Conservation (phyloP, 2,888 invertebrate species). For the Troglohyphantes excavatus region DNA sequence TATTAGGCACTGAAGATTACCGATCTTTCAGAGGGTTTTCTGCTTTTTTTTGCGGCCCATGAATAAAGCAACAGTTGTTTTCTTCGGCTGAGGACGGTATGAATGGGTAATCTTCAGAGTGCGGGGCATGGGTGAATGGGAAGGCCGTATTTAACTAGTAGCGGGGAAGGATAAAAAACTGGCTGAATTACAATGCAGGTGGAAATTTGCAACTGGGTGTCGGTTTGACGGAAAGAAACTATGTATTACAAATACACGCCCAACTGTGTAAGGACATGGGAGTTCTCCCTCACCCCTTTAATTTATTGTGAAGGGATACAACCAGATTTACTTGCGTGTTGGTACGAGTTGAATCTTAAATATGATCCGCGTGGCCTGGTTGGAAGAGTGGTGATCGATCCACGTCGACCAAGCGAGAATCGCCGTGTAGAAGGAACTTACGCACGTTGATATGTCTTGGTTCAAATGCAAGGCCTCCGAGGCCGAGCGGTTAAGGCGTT, state of each 20-base stretch:
- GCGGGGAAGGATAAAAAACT: background rate
- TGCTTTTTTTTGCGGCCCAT: background rate
- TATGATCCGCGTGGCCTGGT: no score
- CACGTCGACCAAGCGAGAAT: no score
- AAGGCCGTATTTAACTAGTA: background rate
- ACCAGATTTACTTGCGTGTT: background rate
- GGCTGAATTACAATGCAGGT: background rate
- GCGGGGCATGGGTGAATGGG: no score
- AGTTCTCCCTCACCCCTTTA: background rate
- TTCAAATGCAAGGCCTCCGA: no score
- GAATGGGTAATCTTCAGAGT: conserved; percentile 3
- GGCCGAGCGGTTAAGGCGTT: no score
- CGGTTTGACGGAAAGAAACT: background rate
- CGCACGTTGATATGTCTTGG: no score
- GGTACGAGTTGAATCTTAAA: background rate
- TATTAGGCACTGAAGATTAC: conserved; percentile 31
- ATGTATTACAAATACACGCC: background rate
- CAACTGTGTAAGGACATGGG: background rate
- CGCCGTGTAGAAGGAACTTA: no score
- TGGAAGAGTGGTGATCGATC: no score
- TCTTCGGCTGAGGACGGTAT: background rate
- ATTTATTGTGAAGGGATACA: background rate
- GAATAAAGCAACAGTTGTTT: background rate
- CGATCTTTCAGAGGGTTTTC: conserved; percentile 18
- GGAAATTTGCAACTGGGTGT: conserved; percentile 1